Evolutionary conservation across 2,797 vertebrate genomes (phyloP).

Genomic region (Lindbergichthys nudifrons): DNA sequence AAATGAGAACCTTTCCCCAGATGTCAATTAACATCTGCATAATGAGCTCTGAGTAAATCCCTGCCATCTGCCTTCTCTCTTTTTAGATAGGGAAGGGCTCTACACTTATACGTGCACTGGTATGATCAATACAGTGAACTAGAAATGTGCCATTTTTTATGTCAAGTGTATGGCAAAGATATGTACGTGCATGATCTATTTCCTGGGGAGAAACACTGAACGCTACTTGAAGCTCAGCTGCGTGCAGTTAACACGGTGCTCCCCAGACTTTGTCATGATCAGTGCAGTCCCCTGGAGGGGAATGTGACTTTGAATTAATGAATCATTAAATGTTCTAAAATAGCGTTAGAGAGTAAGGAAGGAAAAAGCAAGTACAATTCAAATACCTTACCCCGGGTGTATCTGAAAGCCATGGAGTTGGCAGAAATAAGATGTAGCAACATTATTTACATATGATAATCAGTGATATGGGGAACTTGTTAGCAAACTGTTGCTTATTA

Average conservation of each 20-base stretch:
- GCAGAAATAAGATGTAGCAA: neutral
- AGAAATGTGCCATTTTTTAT: neutral
- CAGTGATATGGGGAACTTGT: neutral
- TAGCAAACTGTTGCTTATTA: neutral
- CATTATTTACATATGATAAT: neutral
- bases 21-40: slow-evolving; percentile 2
- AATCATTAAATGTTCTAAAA: slow-evolving; percentile 43
- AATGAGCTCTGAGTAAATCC: slow-evolving; percentile 26
- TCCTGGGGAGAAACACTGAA: neutral
- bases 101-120: neutral
- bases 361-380: neutral
- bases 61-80: neutral
- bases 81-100: slow-evolving; percentile 1
- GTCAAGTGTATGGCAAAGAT: slow-evolving; percentile 3
- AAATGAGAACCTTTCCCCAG: neutral
- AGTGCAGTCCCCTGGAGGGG: slow-evolving; percentile 14
- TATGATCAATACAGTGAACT: neutral
- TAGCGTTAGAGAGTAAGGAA: neutral
- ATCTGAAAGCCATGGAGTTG: neutral
- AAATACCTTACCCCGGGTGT: neutral
- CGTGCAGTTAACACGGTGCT: neutral
- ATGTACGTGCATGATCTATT: slow-evolving; percentile 29
- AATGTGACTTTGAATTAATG: slow-evolving; percentile 66
- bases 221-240: slow-evolving; percentile 20
- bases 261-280: slow-evolving; percentile 17